These are phyloP conservation scores for Apamea monoglypha DNA, from an alignment of 2,888 invertebrate genomes.

Conservation along the genomic window DNA sequence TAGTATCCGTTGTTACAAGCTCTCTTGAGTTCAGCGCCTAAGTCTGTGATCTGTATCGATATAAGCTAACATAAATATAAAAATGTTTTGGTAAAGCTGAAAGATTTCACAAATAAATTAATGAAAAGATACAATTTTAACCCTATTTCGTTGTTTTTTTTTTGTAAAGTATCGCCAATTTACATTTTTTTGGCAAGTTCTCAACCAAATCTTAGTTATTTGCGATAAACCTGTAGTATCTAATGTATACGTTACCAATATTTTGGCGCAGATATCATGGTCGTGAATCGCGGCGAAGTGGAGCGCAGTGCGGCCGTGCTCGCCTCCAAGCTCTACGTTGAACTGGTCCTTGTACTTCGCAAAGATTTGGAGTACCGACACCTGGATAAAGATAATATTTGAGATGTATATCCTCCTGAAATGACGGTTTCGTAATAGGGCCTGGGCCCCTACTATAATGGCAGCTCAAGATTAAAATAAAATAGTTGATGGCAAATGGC, in stretches of 20 bases:
- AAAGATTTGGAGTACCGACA: slow-evolving; percentile 92
- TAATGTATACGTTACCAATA: slow-evolving; percentile 91
- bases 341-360: slow-evolving; percentile 92
- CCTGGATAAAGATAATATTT: slow-evolving; percentile 76
- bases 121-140: not conserved
- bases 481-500: not conserved
- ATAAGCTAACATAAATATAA: slow-evolving; percentile 26
- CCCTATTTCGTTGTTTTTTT: not conserved
- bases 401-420: not conserved
- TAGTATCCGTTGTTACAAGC: slow-evolving; percentile 97
- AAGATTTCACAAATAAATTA: not conserved
- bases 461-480: not conserved
- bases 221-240: not conserved
- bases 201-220: not conserved
- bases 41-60: slow-evolving; percentile 93
- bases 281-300: slow-evolving; percentile 96
- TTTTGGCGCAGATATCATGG: slow-evolving; percentile 94
- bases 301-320: slow-evolving; percentile 94
- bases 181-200: not conserved
- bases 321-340: slow-evolving; percentile 94
- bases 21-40: slow-evolving; percentile 94
- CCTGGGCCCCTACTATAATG: not conserved
- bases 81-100: slow-evolving; percentile 17
- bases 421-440: not conserved
- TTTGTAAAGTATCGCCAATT: not conserved